Evolutionary conservation across 2,113 vertebrate species (phyloP).

Genomic region (Seriola rivoliana): DNA sequence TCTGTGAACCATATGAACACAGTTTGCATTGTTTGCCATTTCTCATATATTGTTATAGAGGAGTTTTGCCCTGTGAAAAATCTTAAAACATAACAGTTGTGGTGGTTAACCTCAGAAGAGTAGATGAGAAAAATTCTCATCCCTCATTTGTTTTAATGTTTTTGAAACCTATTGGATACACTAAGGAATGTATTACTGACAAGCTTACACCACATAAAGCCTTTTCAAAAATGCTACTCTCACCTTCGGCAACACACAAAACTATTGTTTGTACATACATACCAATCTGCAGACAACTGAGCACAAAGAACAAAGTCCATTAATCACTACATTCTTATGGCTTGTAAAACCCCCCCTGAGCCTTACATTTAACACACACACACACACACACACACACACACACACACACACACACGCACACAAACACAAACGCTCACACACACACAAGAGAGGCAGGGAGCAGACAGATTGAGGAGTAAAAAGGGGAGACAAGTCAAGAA

Average conservation of each 20-base stretch:
- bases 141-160: not conserved
- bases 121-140: not conserved
- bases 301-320: constrained; percentile 55
- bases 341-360: constrained; percentile 53
- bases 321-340: constrained; percentile 55
- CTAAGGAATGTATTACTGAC: not conserved
- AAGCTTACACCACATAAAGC: not conserved
- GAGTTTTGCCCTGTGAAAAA: not conserved
- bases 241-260: constrained; percentile 3
- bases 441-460: constrained; percentile 22
- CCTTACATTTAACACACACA: constrained; percentile 32
- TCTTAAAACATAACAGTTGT: not conserved
- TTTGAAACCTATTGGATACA: not conserved
- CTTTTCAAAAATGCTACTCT: not conserved
- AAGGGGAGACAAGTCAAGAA: constrained; percentile 63
- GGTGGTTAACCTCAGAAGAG: not conserved
- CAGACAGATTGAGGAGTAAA: constrained; percentile 47
- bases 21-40: not conserved
- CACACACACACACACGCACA: not conserved
- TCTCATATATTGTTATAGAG: not conserved
- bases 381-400: constrained; percentile 13
- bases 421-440: constrained; percentile 4
- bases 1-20: constrained; percentile 44
- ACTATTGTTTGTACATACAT: constrained; percentile 9
- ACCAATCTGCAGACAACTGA: constrained; percentile 19